Evolutionary conservation across 2,888 invertebrate genomes (phyloP), one percentile per base, ranked within the genome.

Genomic region (Drosophila yooni): DNA sequence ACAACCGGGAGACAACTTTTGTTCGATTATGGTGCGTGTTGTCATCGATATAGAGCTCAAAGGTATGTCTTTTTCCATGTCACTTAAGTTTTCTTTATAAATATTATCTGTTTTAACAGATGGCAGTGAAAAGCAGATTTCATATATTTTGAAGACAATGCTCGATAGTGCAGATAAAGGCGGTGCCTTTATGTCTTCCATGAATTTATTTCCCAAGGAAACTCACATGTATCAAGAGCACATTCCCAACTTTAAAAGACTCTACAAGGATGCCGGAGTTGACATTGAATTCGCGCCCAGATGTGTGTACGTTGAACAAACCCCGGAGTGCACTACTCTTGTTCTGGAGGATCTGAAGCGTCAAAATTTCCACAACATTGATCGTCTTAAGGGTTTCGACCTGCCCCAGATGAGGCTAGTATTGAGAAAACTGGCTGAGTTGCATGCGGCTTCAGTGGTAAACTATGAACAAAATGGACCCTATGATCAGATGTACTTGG

Each of bases 361-460:
- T 0, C 48, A 75, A 29, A 72, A 83, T 0, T 92, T 90, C 21
- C 66, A 70, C 5, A 92, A 92, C 40, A 63, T 74, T 4, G 86
- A 91, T 74, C 91, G 92, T 0, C 72, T 88, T 3, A 81, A 88
- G 27, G 92, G 92, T 15, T 76, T 92, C 7, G 84, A 92, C 58
- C 73, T 90, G 77, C 66, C 74, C 0, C 91, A 92, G 29, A 89
- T 91, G 59, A 68, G 79, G 11, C 38, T 79, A 0, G 91, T 87
- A 3, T 73, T 92, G 2, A 69, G 70, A 5, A 89, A 91, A 40
- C 25, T 92, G 15, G 92, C 92, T 0, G 85, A 92, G 52, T 74
- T 92, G 5, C 92, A 92, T 83, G 92, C 93, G 0, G 91, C 85
- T 0, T 92, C 92, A 0, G 91, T 83, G 0, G 83, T 90, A 0